Evolutionary conservation across 1,140 invertebrate genomes (phyloP).

Genomic region (Drosophila santomea): DNA sequence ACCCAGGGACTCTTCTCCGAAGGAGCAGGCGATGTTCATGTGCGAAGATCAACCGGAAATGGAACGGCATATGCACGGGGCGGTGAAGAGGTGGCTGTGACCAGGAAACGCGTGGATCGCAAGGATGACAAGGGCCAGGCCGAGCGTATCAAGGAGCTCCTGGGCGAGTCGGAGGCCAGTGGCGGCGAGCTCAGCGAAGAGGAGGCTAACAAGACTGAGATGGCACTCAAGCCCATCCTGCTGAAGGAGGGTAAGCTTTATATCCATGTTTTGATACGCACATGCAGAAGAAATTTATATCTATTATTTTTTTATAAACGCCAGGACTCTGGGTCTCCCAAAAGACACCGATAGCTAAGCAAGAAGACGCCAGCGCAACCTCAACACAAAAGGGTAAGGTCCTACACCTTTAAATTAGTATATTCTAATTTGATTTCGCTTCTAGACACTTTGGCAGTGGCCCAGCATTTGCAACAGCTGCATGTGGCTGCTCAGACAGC

Average conservation of each 20-base stretch:
- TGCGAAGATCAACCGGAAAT: slow-evolving; percentile 51
- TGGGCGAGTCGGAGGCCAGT: slow-evolving; percentile 59
- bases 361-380: slow-evolving; percentile 9
- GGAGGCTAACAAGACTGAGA: slow-evolving; percentile 77
- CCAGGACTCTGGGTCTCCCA: slow-evolving; percentile 66
- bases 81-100: slow-evolving; percentile 55
- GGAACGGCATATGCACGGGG: slow-evolving; percentile 47
- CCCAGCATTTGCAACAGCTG: slow-evolving; percentile 56
- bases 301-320: too few relatives aligned
- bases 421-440: neutral
- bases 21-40: slow-evolving; percentile 71
- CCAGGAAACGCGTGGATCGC: slow-evolving; percentile 62
- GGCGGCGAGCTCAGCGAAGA: slow-evolving; percentile 63
- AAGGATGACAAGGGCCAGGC: slow-evolving; percentile 61
- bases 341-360: slow-evolving; percentile 52
- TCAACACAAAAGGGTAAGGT: slow-evolving; percentile 25
- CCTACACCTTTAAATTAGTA: accelerated
- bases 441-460: slow-evolving; percentile 52
- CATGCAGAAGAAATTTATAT: neutral
- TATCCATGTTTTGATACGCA: neutral
- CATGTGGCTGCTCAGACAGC: slow-evolving; percentile 33
- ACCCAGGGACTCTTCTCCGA: slow-evolving; percentile 80
- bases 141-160: slow-evolving; percentile 37
- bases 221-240: slow-evolving; percentile 62
- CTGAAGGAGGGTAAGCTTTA: slow-evolving; percentile 64